A percentile compares a stretch with the other conserved stretches of the same genome.
phyloP scores from a whole-genome alignment of 1,140 invertebrate species.

The Drepana arcuata region DNA sequence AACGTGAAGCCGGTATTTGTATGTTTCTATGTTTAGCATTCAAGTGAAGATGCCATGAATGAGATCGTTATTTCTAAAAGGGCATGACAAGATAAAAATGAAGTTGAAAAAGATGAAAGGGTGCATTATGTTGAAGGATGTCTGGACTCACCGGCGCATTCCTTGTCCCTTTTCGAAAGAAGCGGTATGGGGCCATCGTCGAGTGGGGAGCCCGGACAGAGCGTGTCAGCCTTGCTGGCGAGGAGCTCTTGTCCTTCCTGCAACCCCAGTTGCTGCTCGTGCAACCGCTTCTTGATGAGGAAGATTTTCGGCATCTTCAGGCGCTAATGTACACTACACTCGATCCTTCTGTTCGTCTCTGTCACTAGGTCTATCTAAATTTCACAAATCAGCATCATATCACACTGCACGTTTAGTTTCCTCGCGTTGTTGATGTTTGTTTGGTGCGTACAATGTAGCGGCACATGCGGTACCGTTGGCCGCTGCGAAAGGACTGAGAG shows the following conservation, averaged over 20 bases:
- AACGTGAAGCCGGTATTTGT: no score
- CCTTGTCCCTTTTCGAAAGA: conserved; percentile 73
- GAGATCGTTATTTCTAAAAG: no score
- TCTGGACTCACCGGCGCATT: conserved; percentile 45
- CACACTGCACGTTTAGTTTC: conserved; percentile 60
- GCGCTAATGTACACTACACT: conserved; percentile 50
- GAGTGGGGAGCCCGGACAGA: conserved; percentile 65
- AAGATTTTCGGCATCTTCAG: conserved; percentile 91
- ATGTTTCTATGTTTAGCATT: no score
- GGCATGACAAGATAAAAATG: conserved; percentile 12
- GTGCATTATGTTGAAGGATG: conserved; percentile 7
- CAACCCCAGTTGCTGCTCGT: conserved; percentile 87
- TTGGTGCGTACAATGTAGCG: conserved; percentile 53
- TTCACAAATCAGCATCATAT: conserved; percentile 60
- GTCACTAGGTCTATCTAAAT: conserved; percentile 49
- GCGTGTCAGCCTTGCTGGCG: conserved; percentile 68
- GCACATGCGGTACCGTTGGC: conserved; percentile 65
- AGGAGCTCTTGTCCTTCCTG: conserved; percentile 83
- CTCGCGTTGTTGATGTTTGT: conserved; percentile 52
- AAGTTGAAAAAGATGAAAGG: conserved; percentile 17
- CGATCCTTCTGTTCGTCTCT: conserved; percentile 41
- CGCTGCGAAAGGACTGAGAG: conserved; percentile 63
- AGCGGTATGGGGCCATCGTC: conserved; percentile 73
- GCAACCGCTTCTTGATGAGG: conserved; percentile 88
- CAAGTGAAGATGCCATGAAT: no score